Evolutionary conservation across 2,888 invertebrate species (phyloP), one percentile per base, ranked within the genome.

Genomic region (Sminthurinus aureus): DNA sequence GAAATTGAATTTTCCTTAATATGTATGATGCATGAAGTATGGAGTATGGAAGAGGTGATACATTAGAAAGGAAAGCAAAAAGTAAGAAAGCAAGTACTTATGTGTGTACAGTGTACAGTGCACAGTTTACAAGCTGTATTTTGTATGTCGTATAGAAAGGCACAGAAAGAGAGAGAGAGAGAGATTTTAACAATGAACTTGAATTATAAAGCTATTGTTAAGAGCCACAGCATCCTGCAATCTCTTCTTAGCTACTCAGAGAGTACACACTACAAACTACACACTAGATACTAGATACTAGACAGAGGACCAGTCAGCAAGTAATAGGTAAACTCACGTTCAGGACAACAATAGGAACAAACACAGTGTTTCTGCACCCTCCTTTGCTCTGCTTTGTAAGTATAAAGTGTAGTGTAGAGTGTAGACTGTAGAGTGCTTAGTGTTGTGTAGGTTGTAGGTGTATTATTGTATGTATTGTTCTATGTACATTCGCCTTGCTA

Each of bases 401-500:
- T 38, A 6, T 38, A 38, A 6, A 38, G 38, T 38, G 38, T 38
- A 38, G 38, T n/a, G n/a, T n/a, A n/a, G n/a, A n/a, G n/a, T n/a
- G n/a, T n/a, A n/a, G n/a, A n/a, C n/a, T n/a, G n/a, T n/a, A n/a
- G n/a, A n/a, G n/a, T n/a, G n/a, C n/a, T n/a, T n/a, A n/a, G n/a
- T n/a, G n/a, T n/a, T n/a, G 38, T 38, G 38, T 38, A 38, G 38
- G 38, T 38, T 38, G 38, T 38, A 38, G 38, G 38, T 38, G n/a
- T 38, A 38, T 38, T 38, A 38, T 38, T 38, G 38, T 38, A 38
- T 38, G 38, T 38, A 38, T 4, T 20, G n/a, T 66, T 12, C 9
- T 66, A 6, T 52, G 3, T 79, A 58, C 58, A 58, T 24, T 74
- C 26, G 15, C 38, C 13, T 74, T 74, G 67, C 38, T 66, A 79